Conservation (phyloP, 1,140 invertebrate genomes). For the Sminthurides bifidus region DNA sequence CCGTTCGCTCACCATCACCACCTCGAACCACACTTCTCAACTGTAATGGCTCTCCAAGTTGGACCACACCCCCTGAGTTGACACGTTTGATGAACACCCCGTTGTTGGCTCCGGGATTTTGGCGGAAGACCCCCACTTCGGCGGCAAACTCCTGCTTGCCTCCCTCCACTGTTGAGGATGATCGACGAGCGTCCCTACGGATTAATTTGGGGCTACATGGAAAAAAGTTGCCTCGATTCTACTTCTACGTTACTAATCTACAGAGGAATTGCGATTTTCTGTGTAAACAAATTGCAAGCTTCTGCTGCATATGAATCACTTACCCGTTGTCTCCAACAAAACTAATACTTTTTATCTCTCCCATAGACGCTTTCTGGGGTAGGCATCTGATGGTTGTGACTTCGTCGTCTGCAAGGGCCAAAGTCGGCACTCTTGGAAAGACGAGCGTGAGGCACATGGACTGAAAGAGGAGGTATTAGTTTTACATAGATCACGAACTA, state of each 20-base stretch:
- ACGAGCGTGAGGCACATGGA: conserved; percentile 29
- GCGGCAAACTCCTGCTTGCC: conserved; percentile 31
- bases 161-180: conserved; percentile 28
- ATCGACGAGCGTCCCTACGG: conserved; percentile 22
- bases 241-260: background rate
- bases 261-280: background rate
- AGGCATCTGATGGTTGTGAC: conserved; percentile 30
- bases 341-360: conserved; percentile 23
- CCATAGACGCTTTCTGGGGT: conserved; percentile 24
- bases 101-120: conserved; percentile 28
- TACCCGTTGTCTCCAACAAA: conserved; percentile 29
- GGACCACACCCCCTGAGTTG: conserved; percentile 30
- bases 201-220: too few species aligned
- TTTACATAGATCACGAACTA: background rate
- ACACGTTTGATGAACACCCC: conserved; percentile 27
- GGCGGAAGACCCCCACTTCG: conserved; percentile 29
- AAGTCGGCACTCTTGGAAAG: conserved; percentile 26
- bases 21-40: conserved; percentile 28
- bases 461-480: conserved; percentile 5
- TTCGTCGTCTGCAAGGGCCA: conserved; percentile 30
- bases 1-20: conserved; percentile 16
- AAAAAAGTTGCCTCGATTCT: too few species aligned
- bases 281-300: background rate
- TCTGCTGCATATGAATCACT: background rate
- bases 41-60: conserved; percentile 28